Base-by-base conservation (phyloP, 2,113 vertebrate species). In the Sorex fumeus region DNA sequence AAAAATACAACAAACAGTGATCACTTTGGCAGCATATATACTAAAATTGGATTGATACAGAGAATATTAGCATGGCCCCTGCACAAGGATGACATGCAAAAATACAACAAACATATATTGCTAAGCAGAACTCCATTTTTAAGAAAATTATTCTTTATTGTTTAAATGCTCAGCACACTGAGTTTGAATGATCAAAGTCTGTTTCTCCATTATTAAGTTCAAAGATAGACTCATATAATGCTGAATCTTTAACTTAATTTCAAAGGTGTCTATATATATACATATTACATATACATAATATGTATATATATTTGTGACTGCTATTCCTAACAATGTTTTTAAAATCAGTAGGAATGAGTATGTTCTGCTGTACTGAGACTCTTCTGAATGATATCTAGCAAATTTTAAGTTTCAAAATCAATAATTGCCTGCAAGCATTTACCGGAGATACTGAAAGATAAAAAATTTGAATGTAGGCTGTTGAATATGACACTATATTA, bases 141-240 rank as follows among this genome's bases (percentile, higher is more conserved):
- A 78, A 60, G n/a, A n/a, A 57, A 4, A 69, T 47, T 47, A 4
- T 27, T 40, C 25, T 75, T 32, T 91, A 50, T 67, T 70, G 32
- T 84, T 87, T 90, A 87, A 47, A 84, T 62, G 21, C 45, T 69
- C 78, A n/a, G 27, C 57, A 8, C 7, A 36, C 70, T 93, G 79
- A 67, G 86, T n/a, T 47, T 60, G 40, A 40, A 84, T 62, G 6
- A 79, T 84, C 28, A 89, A 82, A 76, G 16, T 1, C 3, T 28
- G 62, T 69, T 40, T 70, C 1, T 88, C n/a, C 16, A 76, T 74
- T 76, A 34, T 87, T 82, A 28, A 30, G 80, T 81, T 84, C 64
- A 32, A 93, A 86, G 9, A 32, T 1, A 4, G 1, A 82, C 10
- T 50, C 12, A 32, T 21, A 69, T n/a, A 82, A 72, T 81, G 21